Base-by-base conservation (phyloP, 2,888 invertebrate species). In the Melinopterus prodromus region DNA sequence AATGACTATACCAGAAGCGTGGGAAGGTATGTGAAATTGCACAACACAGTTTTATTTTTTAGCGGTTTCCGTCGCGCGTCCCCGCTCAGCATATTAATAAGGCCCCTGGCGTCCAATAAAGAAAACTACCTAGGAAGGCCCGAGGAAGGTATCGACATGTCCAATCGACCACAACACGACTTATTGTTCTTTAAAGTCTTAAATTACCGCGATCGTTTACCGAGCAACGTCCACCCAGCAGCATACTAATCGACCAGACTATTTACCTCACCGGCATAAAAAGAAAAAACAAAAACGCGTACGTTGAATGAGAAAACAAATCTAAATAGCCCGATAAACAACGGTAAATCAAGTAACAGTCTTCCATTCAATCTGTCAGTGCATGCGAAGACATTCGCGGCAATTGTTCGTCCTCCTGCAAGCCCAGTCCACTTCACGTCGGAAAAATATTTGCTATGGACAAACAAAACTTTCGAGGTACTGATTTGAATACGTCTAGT, bases 141-240 rank as follows among this genome's bases (percentile, higher is more conserved):
- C 1, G 9, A 12, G 53, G 53, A 12, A 53, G 9, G 53, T 53
- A 53, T 53, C 53, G 53, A 53, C 53, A 53, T 53, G 53, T 53
- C 53, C 53, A 53, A 53, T 53, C 53, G 53, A 53, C 53, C 53
- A 53, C 53, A 9, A 53, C 53, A 53, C 53, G 53, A 53, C 53
- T 53, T 53, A 53, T 53, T 53, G 53, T 53, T 53, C 53, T 53
- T 53, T 53, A 53, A 53, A 53, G 53, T 53, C 53, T 53, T 53
- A 53, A 53, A 53, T 53, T 53, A 53, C 2, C 53, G 12, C 53
- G 53, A 53, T 2, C 53, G 53, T 53, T 53, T 53, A 53, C 53
- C 53, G 53, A 53, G 5, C 53, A 53, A 12, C 9, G 7, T 9
- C 12, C 53, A 53, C 53, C 53, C 26, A 12, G 5, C 12, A 12